Evolutionary conservation across 2,888 invertebrate genomes (phyloP).

Genomic region (Spialia ferax): DNA sequence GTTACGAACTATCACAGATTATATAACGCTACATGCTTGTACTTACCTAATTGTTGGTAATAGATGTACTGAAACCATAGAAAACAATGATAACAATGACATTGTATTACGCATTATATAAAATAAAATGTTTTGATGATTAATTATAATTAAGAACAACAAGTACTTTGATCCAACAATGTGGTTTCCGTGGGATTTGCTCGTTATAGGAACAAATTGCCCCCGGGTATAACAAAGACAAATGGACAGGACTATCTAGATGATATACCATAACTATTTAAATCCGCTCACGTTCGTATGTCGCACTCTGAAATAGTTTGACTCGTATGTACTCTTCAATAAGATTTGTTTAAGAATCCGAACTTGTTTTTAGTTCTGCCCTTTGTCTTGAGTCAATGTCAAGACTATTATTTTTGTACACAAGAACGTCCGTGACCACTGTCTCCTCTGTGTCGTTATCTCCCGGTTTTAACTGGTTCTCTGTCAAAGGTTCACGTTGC

Average conservation of each 20-base stretch:
- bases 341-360: slow-evolving; percentile 34
- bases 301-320: slow-evolving; percentile 12
- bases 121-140: slow-evolving; percentile 12
- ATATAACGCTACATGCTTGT: not conserved
- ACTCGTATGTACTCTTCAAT: not conserved
- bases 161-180: slow-evolving; percentile 53
- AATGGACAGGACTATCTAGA: slow-evolving; percentile 26
- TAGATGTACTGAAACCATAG: not conserved
- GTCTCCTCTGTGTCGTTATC: slow-evolving; percentile 54
- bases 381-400: slow-evolving; percentile 56
- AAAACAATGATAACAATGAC: not conserved
- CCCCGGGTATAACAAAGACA: slow-evolving; percentile 27
- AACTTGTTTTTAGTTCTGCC: slow-evolving; percentile 54
- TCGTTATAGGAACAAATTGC: slow-evolving; percentile 32
- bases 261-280: slow-evolving; percentile 25
- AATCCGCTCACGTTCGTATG: slow-evolving; percentile 21
- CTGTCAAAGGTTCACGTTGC: slow-evolving; percentile 51
- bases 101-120: slow-evolving; percentile 17
- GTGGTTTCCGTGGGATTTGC: slow-evolving; percentile 54
- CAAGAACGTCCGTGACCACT: slow-evolving; percentile 61
- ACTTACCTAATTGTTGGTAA: not conserved
- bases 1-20: not conserved
- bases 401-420: slow-evolving; percentile 54
- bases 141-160: slow-evolving; percentile 7
- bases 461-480: slow-evolving; percentile 54